These are phyloP conservation scores for Microtus oregoni DNA, from an alignment of 2,113 vertebrate genomes.

Conservation along the genomic window DNA sequence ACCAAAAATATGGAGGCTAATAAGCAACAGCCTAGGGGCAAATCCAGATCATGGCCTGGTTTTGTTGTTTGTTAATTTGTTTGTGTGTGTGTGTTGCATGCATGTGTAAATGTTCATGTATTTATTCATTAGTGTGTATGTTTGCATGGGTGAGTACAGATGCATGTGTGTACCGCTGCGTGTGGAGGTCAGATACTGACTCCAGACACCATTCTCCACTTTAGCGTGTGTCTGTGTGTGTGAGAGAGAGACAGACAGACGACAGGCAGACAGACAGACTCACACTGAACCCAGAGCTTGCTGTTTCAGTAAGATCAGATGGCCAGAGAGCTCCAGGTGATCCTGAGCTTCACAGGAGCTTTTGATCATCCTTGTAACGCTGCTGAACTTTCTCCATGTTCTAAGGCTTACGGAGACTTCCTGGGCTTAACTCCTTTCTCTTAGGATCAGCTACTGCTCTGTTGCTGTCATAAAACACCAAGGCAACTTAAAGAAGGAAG, in stretches of 20 bases:
- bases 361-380: not conserved
- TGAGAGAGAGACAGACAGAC: not conserved
- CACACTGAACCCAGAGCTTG: not conserved
- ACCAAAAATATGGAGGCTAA: not conserved
- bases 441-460: not conserved
- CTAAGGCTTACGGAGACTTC: not conserved
- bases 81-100: not conserved
- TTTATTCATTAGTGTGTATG: not conserved
- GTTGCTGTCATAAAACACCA: not conserved
- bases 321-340: no score
- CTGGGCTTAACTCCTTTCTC: constrained; percentile 14
- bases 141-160: not conserved
- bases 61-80: not conserved
- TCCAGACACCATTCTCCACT: not conserved
- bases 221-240: not conserved
- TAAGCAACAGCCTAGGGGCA: not conserved
- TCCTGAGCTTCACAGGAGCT: not conserved
- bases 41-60: not conserved
- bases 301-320: no score
- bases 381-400: not conserved
- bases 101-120: not conserved
- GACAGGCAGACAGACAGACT: no score
- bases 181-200: not conserved
- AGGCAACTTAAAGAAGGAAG: not conserved
- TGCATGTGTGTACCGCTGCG: not conserved